These are phyloP conservation scores for Saccopteryx bilineata DNA, from an alignment of 2,113 vertebrate species.

Conservation along the genomic window DNA sequence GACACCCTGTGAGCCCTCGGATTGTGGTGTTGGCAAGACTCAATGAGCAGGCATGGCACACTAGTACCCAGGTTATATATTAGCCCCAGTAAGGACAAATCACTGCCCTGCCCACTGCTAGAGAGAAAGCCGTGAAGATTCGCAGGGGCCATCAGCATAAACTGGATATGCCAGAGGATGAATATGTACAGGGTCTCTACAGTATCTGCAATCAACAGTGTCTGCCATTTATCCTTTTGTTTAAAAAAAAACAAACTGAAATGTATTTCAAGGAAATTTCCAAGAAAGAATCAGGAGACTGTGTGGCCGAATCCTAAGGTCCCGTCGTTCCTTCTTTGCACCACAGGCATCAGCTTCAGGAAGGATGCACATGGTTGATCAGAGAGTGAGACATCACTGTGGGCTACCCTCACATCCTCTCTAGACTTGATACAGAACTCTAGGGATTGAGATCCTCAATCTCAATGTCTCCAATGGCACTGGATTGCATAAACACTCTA, in stretches of 20 bases:
- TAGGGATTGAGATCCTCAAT: neutral
- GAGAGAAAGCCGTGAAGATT: neutral
- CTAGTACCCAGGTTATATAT: neutral
- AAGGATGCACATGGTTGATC: neutral
- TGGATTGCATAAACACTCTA: neutral
- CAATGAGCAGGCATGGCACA: neutral
- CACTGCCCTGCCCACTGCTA: neutral
- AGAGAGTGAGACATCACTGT: neutral
- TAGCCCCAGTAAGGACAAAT: neutral
- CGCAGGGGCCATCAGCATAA: neutral
- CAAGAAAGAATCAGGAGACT: slow-evolving; percentile 2
- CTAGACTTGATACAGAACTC: neutral
- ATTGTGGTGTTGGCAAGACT: neutral
- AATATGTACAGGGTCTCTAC: neutral
- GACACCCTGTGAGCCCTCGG: neutral
- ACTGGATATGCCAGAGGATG: neutral
- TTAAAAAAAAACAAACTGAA: neutral
- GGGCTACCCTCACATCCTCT: neutral
- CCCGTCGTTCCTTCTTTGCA: neutral
- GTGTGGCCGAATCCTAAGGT: neutral
- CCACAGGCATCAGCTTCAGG: neutral
- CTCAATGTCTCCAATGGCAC: neutral
- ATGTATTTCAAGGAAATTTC: slow-evolving; percentile 8
- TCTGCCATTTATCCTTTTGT: neutral
- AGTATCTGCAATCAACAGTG: neutral